Evolutionary conservation across 2,113 vertebrate genomes (phyloP).

Genomic region (Chionodraco myersi): DNA sequence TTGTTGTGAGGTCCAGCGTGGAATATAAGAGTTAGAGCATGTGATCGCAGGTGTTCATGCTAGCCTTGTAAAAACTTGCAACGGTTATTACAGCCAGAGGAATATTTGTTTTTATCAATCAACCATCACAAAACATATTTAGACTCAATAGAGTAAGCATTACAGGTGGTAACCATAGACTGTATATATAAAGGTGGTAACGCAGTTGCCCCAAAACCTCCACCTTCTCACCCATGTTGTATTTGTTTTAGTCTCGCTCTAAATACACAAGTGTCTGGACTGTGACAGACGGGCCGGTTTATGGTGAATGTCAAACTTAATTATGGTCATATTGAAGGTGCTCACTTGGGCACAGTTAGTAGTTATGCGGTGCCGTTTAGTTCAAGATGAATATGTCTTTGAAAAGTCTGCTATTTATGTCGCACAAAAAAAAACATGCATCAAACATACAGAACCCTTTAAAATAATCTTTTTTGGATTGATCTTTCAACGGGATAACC

Average conservation of each 20-base stretch:
- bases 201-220: neutral
- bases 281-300: conserved; percentile 55
- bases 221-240: neutral
- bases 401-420: conserved; percentile 14
- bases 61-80: conserved; percentile 31
- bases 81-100: conserved; percentile 35
- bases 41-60: conserved; percentile 34
- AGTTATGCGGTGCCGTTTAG: neutral
- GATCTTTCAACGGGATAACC: conserved; percentile 46
- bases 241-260: conserved; percentile 23
- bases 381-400: neutral
- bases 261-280: conserved; percentile 45
- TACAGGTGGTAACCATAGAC: neutral
- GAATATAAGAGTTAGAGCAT: conserved; percentile 30
- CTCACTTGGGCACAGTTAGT: neutral
- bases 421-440: neutral
- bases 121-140: conserved; percentile 27
- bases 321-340: conserved; percentile 36
- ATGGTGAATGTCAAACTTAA: conserved; percentile 59
- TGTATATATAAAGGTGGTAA: neutral
- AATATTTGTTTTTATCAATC: conserved; percentile 30
- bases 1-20: conserved; percentile 14
- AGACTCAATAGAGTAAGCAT: conserved; percentile 3
- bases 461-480: conserved; percentile 35
- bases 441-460: conserved; percentile 4